Percentiles rank a stretch among this genome's conserved stretches.
Evolutionary conservation across 1,140 invertebrate genomes (phyloP).

Genomic region (Rhyzopertha dominica): DNA sequence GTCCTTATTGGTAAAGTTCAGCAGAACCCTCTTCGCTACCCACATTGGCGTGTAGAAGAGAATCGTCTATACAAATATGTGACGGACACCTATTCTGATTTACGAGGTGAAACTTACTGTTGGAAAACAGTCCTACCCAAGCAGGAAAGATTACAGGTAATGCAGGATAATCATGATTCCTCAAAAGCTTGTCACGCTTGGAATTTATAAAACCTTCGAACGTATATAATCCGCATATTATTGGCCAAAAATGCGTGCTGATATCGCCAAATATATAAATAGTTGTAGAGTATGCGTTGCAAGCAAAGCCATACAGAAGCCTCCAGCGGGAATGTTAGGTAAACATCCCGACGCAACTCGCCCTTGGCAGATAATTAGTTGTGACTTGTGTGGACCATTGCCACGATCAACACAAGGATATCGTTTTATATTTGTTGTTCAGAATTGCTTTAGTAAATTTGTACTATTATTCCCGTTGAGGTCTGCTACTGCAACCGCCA

Average conservation of each 20-base stretch:
- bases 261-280: conserved; percentile 20
- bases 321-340: conserved; percentile 10
- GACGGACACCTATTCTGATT: not conserved
- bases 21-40: not conserved
- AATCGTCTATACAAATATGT: conserved; percentile 6
- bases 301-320: conserved; percentile 8
- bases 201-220: conserved; percentile 28
- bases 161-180: conserved; percentile 27
- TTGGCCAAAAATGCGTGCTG: conserved; percentile 30
- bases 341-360: not conserved
- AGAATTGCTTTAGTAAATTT: conserved; percentile 23
- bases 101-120: not conserved
- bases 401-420: conserved; percentile 22
- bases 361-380: conserved; percentile 16
- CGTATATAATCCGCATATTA: conserved; percentile 23
- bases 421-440: conserved; percentile 37
- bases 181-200: conserved; percentile 29
- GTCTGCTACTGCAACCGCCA: not conserved
- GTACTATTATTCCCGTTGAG: conserved; percentile 11
- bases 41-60: conserved; percentile 4
- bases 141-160: conserved; percentile 13
- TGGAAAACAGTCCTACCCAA: conserved; percentile 20
- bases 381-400: conserved; percentile 41
- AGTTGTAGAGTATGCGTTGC: conserved; percentile 10
- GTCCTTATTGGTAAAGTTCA: not conserved